phyloP scores from a whole-genome alignment of 2,113 vertebrate genomes.

The Aspiorhynchus laticeps region DNA sequence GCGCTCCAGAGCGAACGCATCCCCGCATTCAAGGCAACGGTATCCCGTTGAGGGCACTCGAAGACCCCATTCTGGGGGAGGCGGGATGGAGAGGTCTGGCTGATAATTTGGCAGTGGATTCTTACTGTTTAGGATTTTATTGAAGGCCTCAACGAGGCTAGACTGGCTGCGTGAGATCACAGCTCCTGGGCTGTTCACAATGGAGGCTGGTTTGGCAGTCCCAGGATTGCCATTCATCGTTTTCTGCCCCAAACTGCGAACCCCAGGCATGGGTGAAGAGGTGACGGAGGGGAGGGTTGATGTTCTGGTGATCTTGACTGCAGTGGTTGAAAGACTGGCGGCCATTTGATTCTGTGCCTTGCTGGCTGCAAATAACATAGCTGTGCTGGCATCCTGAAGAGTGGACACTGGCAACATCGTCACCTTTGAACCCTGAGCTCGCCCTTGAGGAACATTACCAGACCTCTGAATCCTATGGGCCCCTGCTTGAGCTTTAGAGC shows the following conservation, averaged over 20 bases:
- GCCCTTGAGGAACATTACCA: slow-evolving; percentile 66
- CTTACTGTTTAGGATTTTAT: slow-evolving; percentile 96
- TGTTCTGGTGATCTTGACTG: slow-evolving; percentile 65
- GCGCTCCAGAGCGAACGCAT: slow-evolving; percentile 90
- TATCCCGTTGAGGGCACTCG: slow-evolving; percentile 81
- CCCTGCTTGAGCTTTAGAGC: slow-evolving; percentile 63
- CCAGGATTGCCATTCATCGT: slow-evolving; percentile 62
- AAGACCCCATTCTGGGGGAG: slow-evolving; percentile 82
- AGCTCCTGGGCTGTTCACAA: slow-evolving; percentile 77
- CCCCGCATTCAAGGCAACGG: slow-evolving; percentile 94
- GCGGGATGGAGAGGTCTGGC: slow-evolving; percentile 84
- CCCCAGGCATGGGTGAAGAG: slow-evolving; percentile 42
- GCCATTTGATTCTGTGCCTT: slow-evolving; percentile 81
- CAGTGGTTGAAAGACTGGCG: slow-evolving; percentile 65
- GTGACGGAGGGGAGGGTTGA: slow-evolving; percentile 67
- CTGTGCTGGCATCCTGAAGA: slow-evolving; percentile 89
- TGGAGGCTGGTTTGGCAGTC: slow-evolving; percentile 69
- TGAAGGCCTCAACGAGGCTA: slow-evolving; percentile 93
- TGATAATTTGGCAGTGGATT: slow-evolving; percentile 91
- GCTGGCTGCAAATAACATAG: slow-evolving; percentile 86
- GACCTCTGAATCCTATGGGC: slow-evolving; percentile 59
- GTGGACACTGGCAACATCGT: slow-evolving; percentile 84
- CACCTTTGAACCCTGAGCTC: slow-evolving; percentile 78
- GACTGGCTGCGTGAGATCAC: slow-evolving; percentile 93
- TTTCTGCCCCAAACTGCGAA: slow-evolving; percentile 75